Evolutionary conservation across 2,113 vertebrate genomes (phyloP).

Genomic region (Cyprinodon tularosa): DNA sequence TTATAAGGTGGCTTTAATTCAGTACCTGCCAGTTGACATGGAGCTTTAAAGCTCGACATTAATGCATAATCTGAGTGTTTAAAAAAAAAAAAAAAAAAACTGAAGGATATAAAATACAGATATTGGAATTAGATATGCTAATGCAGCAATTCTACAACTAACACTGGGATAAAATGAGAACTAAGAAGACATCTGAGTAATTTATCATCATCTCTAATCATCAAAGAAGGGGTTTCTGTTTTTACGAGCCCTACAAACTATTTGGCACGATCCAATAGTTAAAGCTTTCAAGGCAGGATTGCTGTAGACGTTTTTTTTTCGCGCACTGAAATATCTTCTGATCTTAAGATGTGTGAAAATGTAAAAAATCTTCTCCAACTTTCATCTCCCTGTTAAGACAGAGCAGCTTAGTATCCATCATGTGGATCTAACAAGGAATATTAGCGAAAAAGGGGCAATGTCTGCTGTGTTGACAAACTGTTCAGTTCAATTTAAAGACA

Average conservation of each 20-base stretch:
- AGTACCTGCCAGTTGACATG: too few relatives aligned
- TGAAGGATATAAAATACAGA: neutral
- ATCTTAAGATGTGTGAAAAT: neutral
- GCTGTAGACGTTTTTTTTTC: too few relatives aligned
- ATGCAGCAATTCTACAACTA: neutral
- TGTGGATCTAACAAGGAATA: too few relatives aligned
- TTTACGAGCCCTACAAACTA: neutral
- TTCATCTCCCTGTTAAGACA: too few relatives aligned
- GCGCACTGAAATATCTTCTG: neutral
- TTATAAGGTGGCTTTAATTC: too few relatives aligned
- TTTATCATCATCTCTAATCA: neutral
- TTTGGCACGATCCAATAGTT: neutral
- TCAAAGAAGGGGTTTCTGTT: neutral
- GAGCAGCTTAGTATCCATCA: neutral
- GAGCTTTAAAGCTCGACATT: neutral
- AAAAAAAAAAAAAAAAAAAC: neutral
- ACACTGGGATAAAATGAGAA: neutral
- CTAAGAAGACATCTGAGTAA: neutral
- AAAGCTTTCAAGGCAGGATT: neutral
- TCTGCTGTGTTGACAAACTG: neutral
- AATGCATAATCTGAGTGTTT: neutral
- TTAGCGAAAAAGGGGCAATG: neutral
- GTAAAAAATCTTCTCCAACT: neutral
- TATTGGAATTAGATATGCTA: neutral
- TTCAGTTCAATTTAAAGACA: neutral